These are phyloP conservation scores for Cochlearius cochlearius DNA, from an alignment of 2,113 vertebrate species.

Conservation along the genomic window DNA sequence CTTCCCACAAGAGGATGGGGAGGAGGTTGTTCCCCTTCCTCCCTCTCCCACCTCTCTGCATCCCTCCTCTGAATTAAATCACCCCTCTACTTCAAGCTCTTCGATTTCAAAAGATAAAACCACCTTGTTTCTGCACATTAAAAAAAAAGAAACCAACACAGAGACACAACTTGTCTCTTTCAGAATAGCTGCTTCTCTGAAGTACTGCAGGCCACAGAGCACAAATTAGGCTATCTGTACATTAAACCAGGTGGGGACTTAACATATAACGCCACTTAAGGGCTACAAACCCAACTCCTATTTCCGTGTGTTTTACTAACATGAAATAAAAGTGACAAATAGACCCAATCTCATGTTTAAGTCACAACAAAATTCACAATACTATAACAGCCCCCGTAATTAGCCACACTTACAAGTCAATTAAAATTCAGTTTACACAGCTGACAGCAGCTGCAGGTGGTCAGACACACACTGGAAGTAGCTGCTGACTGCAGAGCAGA, in stretches of 20 bases:
- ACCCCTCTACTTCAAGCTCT: neutral
- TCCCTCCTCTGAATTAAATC: neutral
- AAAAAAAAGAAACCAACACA: neutral
- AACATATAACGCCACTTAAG: neutral
- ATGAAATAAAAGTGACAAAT: neutral
- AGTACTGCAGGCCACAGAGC: neutral
- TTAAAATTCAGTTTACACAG: conserved; percentile 15
- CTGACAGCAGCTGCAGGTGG: conserved; percentile 15
- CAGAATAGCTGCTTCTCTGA: neutral
- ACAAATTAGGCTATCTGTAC: neutral
- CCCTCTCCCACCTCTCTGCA: neutral
- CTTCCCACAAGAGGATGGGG: neutral
- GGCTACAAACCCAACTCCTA: neutral
- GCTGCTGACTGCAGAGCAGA: neutral
- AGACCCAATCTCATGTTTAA: neutral
- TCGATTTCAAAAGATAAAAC: neutral
- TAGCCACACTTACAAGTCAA: neutral
- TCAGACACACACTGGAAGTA: neutral
- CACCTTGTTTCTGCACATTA: neutral
- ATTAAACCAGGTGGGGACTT: neutral
- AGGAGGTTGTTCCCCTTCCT: neutral
- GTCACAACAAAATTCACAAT: neutral
- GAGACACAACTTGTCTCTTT: neutral
- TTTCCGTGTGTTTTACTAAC: neutral
- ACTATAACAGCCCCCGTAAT: neutral